Base-by-base conservation (phyloP, 2,888 invertebrate species). In the Cyrtodaria siliqua region DNA sequence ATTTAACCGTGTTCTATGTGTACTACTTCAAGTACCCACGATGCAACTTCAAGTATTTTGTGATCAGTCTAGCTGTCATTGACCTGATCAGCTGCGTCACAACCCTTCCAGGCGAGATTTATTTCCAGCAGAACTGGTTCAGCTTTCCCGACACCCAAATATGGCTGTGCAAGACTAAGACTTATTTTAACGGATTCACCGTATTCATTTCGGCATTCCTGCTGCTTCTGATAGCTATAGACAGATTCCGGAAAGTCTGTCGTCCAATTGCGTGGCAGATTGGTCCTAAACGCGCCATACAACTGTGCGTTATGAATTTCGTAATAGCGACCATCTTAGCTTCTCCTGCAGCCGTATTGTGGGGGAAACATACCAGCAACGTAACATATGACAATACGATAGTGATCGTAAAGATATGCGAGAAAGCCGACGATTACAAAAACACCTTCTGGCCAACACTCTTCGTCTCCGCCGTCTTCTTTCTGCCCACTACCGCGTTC, bases 121-220 rank as follows among this genome's bases (percentile, higher is more conserved):
- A 56, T 16, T 29, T 55, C 20, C 70, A 70, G 33, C 61, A 62
- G 29, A 61, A 62, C 56, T 62, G 62, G 70, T 70, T 49, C 40
- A 56, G 38, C 24, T 56, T 52, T 18, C 62, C 70, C 6, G 50
- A 62, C 26, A 38, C 53, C 16, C 50, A 53, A 24, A 62, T 62
- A 27, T 62, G 62, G 70, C 55, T 62, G 9, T 70, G 70, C 20
- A 70, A 70, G 47, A 47, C 56, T 18, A 70, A 70, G 55, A 70
- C 62, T 16, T 70, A 62, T 33, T 70, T 70, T 56, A 70, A 70
- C 38, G 70, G 70, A 70, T 70, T 70, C 49, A 62, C 70, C 20
- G 70, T 70, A 9, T 70, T 70, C 29, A 47, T 70, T 47, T 47
- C 33, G 9, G 70, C 70, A 4, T 70, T 70, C 26, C 38, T 62